Base-by-base conservation (phyloP, 1,140 invertebrate species). In the Papilio aristodemus region DNA sequence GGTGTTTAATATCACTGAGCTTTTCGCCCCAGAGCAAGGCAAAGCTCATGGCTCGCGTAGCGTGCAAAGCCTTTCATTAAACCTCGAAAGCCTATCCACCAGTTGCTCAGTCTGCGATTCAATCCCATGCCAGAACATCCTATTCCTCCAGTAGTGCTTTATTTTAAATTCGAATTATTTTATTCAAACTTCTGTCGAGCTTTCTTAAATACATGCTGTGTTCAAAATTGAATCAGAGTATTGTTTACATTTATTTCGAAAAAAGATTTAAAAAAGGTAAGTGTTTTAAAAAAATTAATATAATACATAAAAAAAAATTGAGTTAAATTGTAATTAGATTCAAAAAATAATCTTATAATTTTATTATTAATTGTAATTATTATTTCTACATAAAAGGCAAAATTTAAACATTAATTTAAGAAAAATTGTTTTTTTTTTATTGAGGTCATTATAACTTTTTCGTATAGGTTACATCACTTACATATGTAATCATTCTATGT, bases 61-160 rank as follows among this genome's bases (percentile, higher is more conserved):
- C 41, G 32, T 50, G 78, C 70, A 75, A 77, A 72, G 70, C 71
- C 74, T 75, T 81, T 78, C 68, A 76, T 78, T 73, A 77, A 68
- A 63, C 19, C 17, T 36, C n/a, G 57, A 67, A 70, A 60, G 59
- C 70, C 43, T 59, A 41, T 62, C 75, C 73, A 79, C 77, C 68
- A 77, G 75, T 77, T 73, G 72, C 66, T 74, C 77, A 77, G 79
- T 81, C 75, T 68, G 62, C 43, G 67, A 70, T 13, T 25, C 32
- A 75, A 46, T 64, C 62, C 67, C 46, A 25, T 25, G 46, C 64
- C 19, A 39, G 63, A 38, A 58, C 69, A 73, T 67, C 39, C 54
- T 11, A 63, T 63, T n/a, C 14, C 36, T 11, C 27, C 19, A 9
- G 4, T 22, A 13, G 17, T 17, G 8, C 22, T 50, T 13, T 54